phyloP scores from a whole-genome alignment of 1,140 invertebrate species.

The Neoseiulus cucumeris region DNA sequence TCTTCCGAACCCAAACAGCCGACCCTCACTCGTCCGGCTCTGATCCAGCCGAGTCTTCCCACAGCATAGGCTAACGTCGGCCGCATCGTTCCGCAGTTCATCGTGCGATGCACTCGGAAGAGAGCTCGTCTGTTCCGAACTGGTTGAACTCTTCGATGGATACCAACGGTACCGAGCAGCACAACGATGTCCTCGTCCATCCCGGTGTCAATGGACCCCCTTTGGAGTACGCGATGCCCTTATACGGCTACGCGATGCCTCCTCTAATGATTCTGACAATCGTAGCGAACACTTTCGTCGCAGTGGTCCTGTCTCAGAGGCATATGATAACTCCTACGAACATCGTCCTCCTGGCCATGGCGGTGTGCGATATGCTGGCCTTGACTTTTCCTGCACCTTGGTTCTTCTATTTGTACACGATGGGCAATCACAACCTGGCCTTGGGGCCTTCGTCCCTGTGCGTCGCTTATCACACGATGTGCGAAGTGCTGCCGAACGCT shows the following conservation, averaged over 20 bases:
- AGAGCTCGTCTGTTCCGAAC: not conserved
- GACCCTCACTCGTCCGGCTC: no score
- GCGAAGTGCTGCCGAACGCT: slow-evolving; percentile 53
- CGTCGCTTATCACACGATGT: slow-evolving; percentile 46
- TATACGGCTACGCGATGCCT: slow-evolving; percentile 57
- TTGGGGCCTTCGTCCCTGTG: slow-evolving; percentile 36
- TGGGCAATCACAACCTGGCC: slow-evolving; percentile 25
- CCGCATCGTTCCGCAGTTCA: no score
- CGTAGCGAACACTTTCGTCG: slow-evolving; percentile 69
- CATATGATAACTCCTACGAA: slow-evolving; percentile 49
- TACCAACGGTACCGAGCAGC: not conserved
- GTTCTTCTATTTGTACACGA: slow-evolving; percentile 28
- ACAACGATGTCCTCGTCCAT: not conserved
- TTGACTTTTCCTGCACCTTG: slow-evolving; percentile 66
- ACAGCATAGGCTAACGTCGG: no score
- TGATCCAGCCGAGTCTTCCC: no score
- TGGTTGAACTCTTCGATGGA: not conserved
- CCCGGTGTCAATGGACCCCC: slow-evolving; percentile 24
- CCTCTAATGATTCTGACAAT: slow-evolving; percentile 64
- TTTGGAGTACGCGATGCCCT: slow-evolving; percentile 38
- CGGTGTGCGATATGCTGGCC: slow-evolving; percentile 75
- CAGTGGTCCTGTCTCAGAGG: slow-evolving; percentile 41
- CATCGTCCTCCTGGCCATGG: slow-evolving; percentile 53
- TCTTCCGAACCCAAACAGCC: no score
- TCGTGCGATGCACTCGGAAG: slow-evolving; percentile 5